Evolutionary conservation across 2,113 vertebrate genomes (phyloP), one percentile per base, ranked within the genome.

Genomic region (Gallinago media): DNA sequence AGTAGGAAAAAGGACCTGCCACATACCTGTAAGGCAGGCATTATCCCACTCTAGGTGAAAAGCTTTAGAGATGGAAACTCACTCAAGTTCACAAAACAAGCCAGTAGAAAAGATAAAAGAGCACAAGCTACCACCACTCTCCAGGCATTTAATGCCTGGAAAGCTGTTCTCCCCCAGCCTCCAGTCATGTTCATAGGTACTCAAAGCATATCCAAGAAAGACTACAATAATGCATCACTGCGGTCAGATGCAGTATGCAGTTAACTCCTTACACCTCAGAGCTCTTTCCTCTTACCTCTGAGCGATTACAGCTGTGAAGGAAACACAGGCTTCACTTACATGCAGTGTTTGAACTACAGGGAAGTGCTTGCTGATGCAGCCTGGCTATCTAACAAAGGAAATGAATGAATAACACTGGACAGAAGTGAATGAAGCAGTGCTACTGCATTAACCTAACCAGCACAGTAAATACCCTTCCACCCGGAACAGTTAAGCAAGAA

Each of bases 21-120:
- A 67, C 42, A 74, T 66, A 93, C 79, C 76, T 92, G 72, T 91
- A 88, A 92, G 79, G 68, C 88, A 95, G 63, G 71, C 56, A 71
- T 86, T 88, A 92, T 56, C 76, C 82, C 42, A 84, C 31, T 77
- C 52, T 15, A 77, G 52, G 73, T 94, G 73, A 72, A 95, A 80
- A 93, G 32, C 65, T 92, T 90, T 70, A 62, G 59, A 90, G 78
- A 80, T 31, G 29, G 71, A 70, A 89, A 85, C 84, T 79, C 40
- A 22, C 40, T 62, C 42, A 84, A 80, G 79, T 56, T 94, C 88
- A 81, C 76, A 52, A 83, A 90, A 83, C 47, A 86, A 93, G 49
- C 19, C 66, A 59, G 54, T 4, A 73, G 85, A 79, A 94, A 25
- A 94, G 52, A 90, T 76, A 73, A 74, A 91, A 88, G 40, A 72